These are phyloP conservation scores for Drosophila neotestacea DNA, from an alignment of 2,888 invertebrate species.

Conservation along the genomic window DNA sequence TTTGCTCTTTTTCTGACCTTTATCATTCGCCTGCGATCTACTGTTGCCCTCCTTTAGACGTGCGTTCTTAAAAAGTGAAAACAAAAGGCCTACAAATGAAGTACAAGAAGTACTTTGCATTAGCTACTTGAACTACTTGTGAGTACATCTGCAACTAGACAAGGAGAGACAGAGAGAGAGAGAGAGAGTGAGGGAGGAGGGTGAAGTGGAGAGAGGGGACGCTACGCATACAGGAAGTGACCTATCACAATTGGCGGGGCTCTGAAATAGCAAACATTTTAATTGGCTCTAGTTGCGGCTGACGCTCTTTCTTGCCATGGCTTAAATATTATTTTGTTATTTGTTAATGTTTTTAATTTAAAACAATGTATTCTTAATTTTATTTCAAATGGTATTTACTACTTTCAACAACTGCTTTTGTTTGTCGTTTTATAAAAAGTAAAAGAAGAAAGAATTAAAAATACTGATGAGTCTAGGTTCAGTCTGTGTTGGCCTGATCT, in stretches of 20 bases:
- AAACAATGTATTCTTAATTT: too few relatives aligned
- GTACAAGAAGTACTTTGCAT: conserved; percentile 44
- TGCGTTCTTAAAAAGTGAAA: conserved; percentile 48
- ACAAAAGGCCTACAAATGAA: conserved; percentile 57
- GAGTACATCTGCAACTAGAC: conserved; percentile 16
- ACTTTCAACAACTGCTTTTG: too few relatives aligned
- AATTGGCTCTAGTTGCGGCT: conserved; percentile 58
- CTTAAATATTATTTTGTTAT: background rate
- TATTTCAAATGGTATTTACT: too few relatives aligned
- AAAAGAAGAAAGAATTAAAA: background rate
- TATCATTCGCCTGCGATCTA: conserved; percentile 69
- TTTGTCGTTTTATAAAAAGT: too few relatives aligned
- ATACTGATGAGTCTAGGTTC: background rate
- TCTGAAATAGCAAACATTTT: conserved; percentile 70
- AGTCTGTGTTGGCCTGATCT: conserved; percentile 53
- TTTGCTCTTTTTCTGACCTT: conserved; percentile 42
- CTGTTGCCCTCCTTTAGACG: conserved; percentile 24
- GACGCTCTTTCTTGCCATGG: background rate
- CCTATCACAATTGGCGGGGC: conserved; percentile 71
- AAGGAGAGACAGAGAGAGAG: background rate
- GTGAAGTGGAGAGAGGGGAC: background rate
- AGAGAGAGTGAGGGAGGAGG: background rate
- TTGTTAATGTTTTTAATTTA: too few relatives aligned
- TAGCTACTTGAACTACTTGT: conserved; percentile 17
- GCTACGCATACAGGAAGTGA: conserved; percentile 52